phyloP scores from a whole-genome alignment of 2,888 invertebrate species.

The Tromatobia lineatoria region DNA sequence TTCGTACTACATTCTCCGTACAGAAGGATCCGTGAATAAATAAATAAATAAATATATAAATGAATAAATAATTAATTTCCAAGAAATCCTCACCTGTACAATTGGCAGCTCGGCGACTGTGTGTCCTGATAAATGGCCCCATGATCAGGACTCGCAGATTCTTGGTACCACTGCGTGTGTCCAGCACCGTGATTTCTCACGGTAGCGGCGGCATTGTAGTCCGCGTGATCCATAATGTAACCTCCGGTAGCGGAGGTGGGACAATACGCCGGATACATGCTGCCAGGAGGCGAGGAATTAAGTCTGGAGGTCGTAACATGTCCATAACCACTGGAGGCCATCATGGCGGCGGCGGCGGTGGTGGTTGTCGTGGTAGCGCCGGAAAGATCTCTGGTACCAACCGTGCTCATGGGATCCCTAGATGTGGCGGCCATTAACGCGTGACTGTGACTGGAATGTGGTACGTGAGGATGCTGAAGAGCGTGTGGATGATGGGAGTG shows the following conservation, averaged over 20 bases:
- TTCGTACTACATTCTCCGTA: too few species aligned
- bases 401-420: slow-evolving; percentile 69
- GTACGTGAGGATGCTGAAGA: slow-evolving; percentile 77
- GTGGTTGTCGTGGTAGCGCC: slow-evolving; percentile 77
- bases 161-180: slow-evolving; percentile 84
- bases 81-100: slow-evolving; percentile 78
- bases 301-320: slow-evolving; percentile 80
- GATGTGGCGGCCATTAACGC: slow-evolving; percentile 76
- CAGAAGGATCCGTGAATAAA: too few species aligned
- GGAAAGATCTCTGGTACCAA: slow-evolving; percentile 64
- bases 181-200: slow-evolving; percentile 79
- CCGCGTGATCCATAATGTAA: slow-evolving; percentile 84
- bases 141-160: slow-evolving; percentile 83
- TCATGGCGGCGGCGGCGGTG: slow-evolving; percentile 82
- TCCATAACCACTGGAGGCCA: slow-evolving; percentile 82
- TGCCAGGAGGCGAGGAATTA: slow-evolving; percentile 80
- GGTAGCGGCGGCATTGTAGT: slow-evolving; percentile 79
- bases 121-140: slow-evolving; percentile 84
- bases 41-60: too few species aligned
- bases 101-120: slow-evolving; percentile 83
- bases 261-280: slow-evolving; percentile 83
- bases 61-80: too few species aligned
- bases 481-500: slow-evolving; percentile 74
- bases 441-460: slow-evolving; percentile 74
- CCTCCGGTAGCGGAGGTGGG: slow-evolving; percentile 74